Evolutionary conservation across 1,140 invertebrate species (phyloP), one percentile per base, ranked within the genome.

Genomic region (Sweltsa coloradensis): DNA sequence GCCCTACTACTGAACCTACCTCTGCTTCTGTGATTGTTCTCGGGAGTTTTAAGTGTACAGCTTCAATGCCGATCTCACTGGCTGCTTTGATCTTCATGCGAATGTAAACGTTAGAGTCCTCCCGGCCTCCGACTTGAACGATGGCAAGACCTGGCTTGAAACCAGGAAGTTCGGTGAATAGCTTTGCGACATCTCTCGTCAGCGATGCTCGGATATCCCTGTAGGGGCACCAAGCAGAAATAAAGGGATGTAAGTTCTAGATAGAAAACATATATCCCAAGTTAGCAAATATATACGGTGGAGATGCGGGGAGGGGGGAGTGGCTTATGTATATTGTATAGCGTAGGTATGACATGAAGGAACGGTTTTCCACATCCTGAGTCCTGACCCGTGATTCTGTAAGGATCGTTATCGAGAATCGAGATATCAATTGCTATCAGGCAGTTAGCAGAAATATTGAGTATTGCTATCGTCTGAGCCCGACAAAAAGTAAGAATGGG

Each of bases 91-190:
- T 76, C 70, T 99, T 99, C 81, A 91, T 93, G 31, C 87, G 72
- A 61, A 99, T 99, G 64, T 99, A 99, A 5, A 99, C 93, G 73
- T 97, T 98, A n/a, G 95, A 98, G 68, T 99, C 96, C 62, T 94
- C 89, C 6, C 94, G 72, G 2, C 80, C 81, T 2, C 96, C 96
- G 29, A 99, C 95, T 70, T 89, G 86, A 5, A 89, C 79, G 50
- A 91, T 89, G 3, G 83, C 78, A 42, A 97, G 67, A 2, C 81
- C 78, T 0, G 90, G 89, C 46, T 64, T 58, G 60, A 85, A 92
- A 37, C 69, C 66, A 1, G 81, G 69, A 40, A 75, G 57, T 50
- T 70, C 68, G 34, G 71, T 47, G 43, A 75, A 73, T 31, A 91
- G 58, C 22, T 65, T 59, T 5, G 53, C 54, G 5, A 93, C 81